Conservation (phyloP, 2,888 invertebrate genomes). For the Mythimna loreyi region DNA sequence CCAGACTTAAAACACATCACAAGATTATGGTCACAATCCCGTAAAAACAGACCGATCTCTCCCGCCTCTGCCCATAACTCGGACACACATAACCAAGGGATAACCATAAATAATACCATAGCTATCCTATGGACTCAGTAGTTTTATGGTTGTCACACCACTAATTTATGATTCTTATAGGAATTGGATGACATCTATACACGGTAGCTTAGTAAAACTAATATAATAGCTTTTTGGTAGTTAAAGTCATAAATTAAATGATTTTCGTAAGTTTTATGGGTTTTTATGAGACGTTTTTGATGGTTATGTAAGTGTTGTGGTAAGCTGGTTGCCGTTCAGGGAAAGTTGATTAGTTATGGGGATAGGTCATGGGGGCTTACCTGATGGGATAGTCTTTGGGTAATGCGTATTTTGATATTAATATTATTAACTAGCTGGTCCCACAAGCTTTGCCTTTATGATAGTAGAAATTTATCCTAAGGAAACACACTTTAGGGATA, state of each 20-base stretch:
- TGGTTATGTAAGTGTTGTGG: constrained; percentile 36
- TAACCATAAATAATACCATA: constrained; percentile 80
- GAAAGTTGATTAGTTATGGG: constrained; percentile 43
- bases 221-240: constrained; percentile 54
- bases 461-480: too few relatives aligned
- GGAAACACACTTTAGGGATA: too few relatives aligned
- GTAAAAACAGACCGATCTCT: constrained; percentile 1
- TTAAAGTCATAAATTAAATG: constrained; percentile 59
- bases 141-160: constrained; percentile 80
- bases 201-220: constrained; percentile 58
- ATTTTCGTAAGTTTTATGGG: constrained; percentile 57
- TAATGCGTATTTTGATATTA: constrained; percentile 1
- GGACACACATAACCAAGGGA: constrained; percentile 63
- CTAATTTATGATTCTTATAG: constrained; percentile 76
- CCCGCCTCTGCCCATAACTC: constrained; percentile 50
- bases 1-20: neutral
- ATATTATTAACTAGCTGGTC: neutral
- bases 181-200: constrained; percentile 50
- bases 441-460: too few relatives aligned
- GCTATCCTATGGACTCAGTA: constrained; percentile 73
- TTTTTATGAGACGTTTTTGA: constrained; percentile 38
- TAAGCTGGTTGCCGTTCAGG: constrained; percentile 45
- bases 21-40: neutral
- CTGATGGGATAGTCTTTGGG: constrained; percentile 16
- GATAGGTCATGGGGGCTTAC: constrained; percentile 47